phyloP scores from a whole-genome alignment of 2,797 vertebrate genomes.

The Alectoris magna region DNA sequence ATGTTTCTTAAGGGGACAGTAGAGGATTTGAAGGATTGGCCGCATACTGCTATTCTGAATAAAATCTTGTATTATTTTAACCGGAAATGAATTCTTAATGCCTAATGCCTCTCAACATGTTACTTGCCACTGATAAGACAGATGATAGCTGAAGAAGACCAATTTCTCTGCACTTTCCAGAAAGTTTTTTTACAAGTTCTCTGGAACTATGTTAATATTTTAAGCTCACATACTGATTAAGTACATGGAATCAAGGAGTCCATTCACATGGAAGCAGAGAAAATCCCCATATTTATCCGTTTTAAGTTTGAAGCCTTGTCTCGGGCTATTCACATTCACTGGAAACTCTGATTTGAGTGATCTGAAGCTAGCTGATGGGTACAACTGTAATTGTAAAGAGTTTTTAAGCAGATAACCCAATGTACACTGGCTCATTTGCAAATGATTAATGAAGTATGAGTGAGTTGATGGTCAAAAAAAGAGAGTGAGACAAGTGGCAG shows the following conservation, averaged over 20 bases:
- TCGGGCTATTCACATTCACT: background rate
- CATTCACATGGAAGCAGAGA: background rate
- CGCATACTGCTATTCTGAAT: background rate
- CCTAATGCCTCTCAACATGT: background rate
- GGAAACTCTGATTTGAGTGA: background rate
- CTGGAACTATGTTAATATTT: background rate
- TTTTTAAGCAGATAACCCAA: background rate
- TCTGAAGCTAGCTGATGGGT: background rate
- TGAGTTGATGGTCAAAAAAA: background rate
- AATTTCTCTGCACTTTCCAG: background rate
- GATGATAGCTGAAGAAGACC: background rate
- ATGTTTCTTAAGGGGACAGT: background rate
- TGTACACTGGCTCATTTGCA: background rate
- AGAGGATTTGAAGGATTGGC: background rate
- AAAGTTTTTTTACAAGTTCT: background rate
- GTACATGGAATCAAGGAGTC: background rate
- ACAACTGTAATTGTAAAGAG: background rate
- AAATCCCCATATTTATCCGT: background rate
- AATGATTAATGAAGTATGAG: background rate
- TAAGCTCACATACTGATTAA: background rate
- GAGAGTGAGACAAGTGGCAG: background rate
- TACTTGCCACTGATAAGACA: background rate
- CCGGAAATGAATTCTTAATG: background rate
- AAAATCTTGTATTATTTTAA: background rate
- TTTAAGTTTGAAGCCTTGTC: background rate